These are phyloP conservation scores for Pangasius mekongensis DNA, from an alignment of 2,797 vertebrate species.

Conservation along the genomic window DNA sequence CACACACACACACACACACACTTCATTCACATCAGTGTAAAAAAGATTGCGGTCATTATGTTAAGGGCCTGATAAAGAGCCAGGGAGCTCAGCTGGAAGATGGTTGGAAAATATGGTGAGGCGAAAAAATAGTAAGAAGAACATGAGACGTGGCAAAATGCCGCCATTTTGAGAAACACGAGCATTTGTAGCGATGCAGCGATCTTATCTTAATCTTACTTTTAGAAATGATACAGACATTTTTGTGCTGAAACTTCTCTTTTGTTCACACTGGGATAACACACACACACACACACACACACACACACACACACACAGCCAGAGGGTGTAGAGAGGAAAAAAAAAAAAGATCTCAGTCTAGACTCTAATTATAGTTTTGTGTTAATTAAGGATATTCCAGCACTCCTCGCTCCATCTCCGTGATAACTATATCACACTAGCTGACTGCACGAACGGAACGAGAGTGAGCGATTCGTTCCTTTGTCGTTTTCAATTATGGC, in stretches of 20 bases:
- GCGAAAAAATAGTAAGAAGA: neutral
- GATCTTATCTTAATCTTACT: neutral
- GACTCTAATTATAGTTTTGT: slow-evolving; percentile 55
- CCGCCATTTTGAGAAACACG: neutral
- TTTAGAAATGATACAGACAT: neutral
- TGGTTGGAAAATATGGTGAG: neutral
- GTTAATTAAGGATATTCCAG: slow-evolving; percentile 53
- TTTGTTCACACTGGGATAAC: neutral
- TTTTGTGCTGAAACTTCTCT: neutral
- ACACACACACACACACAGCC: slow-evolving; percentile 33
- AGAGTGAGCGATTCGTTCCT: slow-evolving; percentile 39
- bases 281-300: neutral
- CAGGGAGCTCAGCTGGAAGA: neutral
- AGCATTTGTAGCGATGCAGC: neutral
- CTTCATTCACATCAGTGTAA: neutral
- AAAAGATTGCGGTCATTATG: slow-evolving; percentile 7
- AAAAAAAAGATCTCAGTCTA: slow-evolving; percentile 33
- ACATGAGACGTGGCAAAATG: neutral
- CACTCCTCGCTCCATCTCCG: slow-evolving; percentile 7
- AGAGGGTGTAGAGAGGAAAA: slow-evolving; percentile 34
- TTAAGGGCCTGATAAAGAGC: slow-evolving; percentile 3
- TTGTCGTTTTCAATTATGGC: slow-evolving; percentile 60
- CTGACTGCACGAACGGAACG: slow-evolving; percentile 14
- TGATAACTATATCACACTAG: slow-evolving; percentile 46
- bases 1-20: slow-evolving; percentile 40